A percentile compares a stretch with the other conserved stretches of the same genome.
Evolutionary conservation across 2,888 invertebrate species (phyloP).

Genomic region (Ornithoptera alexandrae): DNA sequence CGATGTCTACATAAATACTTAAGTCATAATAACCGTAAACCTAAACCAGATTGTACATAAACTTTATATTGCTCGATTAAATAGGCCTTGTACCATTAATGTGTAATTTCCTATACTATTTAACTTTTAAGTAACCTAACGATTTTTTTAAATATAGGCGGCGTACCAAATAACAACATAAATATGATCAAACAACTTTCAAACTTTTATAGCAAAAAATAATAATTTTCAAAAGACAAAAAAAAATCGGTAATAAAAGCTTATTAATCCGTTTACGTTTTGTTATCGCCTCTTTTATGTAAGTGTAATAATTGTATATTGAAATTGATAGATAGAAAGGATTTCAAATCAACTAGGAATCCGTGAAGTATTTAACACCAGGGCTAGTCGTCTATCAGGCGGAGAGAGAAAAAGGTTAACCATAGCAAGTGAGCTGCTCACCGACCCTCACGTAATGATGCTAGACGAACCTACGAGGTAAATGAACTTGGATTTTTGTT

Average conservation of each 20-base stretch:
- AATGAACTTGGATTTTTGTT: background rate
- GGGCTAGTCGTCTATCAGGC: conserved; percentile 88
- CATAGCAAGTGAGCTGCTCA: conserved; percentile 93
- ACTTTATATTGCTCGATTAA: background rate
- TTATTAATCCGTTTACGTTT: no score
- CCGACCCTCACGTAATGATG: conserved; percentile 94
- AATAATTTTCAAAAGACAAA: no score
- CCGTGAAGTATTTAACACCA: conserved; percentile 83
- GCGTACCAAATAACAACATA: no score
- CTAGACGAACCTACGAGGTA: conserved; percentile 97
- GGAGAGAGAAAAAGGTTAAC: conserved; percentile 94
- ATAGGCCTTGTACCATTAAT: background rate
- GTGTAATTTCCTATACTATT: no score
- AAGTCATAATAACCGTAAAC: background rate
- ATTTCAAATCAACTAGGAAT: conserved; percentile 90
- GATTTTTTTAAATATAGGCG: no score
- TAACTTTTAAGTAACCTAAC: no score
- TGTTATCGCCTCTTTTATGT: no score
- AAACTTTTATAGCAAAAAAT: no score
- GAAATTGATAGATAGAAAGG: conserved; percentile 83
- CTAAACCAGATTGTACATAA: background rate
- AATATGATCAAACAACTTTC: no score
- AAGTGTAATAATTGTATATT: background rate
- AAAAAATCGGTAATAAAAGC: background rate
- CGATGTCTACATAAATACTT: conserved; percentile 26